phyloP scores from a whole-genome alignment of 2,113 vertebrate species.

The Herpetotheres cachinnans region DNA sequence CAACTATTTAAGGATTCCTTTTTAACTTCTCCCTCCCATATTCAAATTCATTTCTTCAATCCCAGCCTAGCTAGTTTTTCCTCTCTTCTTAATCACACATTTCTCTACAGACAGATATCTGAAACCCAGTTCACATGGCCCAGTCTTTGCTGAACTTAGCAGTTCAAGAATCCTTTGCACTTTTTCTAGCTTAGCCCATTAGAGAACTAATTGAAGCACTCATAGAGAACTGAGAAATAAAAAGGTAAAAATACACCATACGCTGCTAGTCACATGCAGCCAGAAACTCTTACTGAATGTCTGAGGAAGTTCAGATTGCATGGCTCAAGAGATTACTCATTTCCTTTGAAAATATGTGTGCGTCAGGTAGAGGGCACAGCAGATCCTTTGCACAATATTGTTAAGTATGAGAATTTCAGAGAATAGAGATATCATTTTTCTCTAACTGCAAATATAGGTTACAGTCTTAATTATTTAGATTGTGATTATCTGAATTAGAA shows the following conservation, averaged over 20 bases:
- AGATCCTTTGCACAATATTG: background rate
- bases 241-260: background rate
- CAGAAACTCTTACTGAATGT: background rate
- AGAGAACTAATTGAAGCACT: background rate
- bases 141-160: background rate
- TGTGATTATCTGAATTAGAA: background rate
- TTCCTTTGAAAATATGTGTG: background rate
- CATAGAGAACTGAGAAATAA: background rate
- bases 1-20: conserved; percentile 48
- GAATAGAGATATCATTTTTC: background rate
- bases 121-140: background rate
- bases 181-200: background rate
- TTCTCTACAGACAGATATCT: background rate
- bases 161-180: background rate
- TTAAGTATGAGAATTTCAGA: background rate
- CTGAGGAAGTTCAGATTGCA: background rate
- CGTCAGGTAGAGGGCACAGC: background rate
- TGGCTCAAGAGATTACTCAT: background rate
- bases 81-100: conserved; percentile 6
- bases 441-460: background rate
- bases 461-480: background rate
- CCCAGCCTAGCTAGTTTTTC: conserved; percentile 47
- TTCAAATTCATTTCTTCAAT: conserved; percentile 26
- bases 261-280: background rate
- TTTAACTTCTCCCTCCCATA: conserved; percentile 23